Evolutionary conservation across 2,113 vertebrate genomes (phyloP).

Genomic region (Cottus gobio): DNA sequence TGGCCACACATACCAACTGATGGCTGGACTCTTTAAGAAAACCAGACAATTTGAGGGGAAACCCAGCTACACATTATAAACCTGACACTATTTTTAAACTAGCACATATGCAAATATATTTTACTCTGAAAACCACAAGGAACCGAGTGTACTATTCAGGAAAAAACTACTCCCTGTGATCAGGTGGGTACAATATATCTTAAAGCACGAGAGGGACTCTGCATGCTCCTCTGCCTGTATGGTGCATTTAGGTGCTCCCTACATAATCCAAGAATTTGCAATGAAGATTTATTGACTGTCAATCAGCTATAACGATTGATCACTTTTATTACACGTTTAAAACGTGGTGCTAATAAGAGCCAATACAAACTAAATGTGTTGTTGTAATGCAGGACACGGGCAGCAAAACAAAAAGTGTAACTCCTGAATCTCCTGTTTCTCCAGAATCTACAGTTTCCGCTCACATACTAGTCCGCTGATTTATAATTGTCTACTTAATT

Average conservation of each 20-base stretch:
- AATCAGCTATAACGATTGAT: neutral
- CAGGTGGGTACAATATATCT: neutral
- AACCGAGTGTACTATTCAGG: neutral
- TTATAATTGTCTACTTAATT: neutral
- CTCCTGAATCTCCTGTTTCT: neutral
- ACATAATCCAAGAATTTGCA: no score
- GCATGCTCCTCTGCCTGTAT: neutral
- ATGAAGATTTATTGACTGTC: neutral
- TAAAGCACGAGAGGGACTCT: constrained; percentile 24
- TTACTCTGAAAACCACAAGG: neutral
- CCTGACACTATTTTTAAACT: neutral
- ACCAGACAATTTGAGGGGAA: neutral
- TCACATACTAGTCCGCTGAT: neutral
- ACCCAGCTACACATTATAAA: neutral
- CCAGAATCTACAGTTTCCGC: neutral
- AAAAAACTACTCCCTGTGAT: neutral
- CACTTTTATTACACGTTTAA: neutral
- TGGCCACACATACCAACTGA: neutral
- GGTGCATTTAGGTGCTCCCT: neutral
- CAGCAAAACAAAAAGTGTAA: neutral
- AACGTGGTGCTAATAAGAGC: neutral
- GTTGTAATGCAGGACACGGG: neutral
- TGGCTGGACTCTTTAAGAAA: neutral
- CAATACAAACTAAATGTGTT: neutral
- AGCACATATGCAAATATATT: neutral